Conservation (phyloP, 2,888 invertebrate genomes). For the Diaperis boleti region DNA sequence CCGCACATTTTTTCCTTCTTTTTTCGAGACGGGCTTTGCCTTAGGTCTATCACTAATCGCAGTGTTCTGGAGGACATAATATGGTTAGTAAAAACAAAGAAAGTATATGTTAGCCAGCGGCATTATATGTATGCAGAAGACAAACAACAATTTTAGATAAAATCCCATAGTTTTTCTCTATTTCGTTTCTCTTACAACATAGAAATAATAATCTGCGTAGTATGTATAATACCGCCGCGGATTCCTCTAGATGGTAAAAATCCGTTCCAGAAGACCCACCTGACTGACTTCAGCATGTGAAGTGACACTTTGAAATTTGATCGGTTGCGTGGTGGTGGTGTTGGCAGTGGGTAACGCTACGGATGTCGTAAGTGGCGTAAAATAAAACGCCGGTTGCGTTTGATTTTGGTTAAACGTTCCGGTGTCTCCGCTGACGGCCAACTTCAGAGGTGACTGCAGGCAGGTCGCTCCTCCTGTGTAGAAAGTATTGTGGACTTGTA, state of each 20-base stretch:
- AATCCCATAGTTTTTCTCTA: no score
- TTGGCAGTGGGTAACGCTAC: conserved; percentile 63
- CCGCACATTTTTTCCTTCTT: conserved; percentile 80
- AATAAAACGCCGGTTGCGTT: conserved; percentile 68
- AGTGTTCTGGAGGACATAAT: conserved; percentile 69
- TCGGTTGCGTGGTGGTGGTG: conserved; percentile 53
- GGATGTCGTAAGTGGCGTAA: conserved; percentile 68
- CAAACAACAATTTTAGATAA: no score
- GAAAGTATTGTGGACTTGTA: conserved; percentile 67
- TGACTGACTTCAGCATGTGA: conserved; percentile 71
- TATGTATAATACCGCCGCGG: no score
- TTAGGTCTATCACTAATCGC: conserved; percentile 88
- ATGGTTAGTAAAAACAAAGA: neutral
- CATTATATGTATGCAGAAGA: no score
- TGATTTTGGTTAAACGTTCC: conserved; percentile 60
- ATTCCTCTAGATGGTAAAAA: no score
- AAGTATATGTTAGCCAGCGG: no score
- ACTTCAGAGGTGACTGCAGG: conserved; percentile 59
- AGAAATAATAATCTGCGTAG: no score
- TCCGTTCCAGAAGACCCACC: conserved; percentile 60
- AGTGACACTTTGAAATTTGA: conserved; percentile 66
- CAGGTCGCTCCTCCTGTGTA: conserved; percentile 61
- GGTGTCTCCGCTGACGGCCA: conserved; percentile 53
- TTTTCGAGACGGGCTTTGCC: conserved; percentile 84
- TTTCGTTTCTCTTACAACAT: no score